Conservation (phyloP, 2,113 vertebrate genomes). For the Oenanthe oenanthe region DNA sequence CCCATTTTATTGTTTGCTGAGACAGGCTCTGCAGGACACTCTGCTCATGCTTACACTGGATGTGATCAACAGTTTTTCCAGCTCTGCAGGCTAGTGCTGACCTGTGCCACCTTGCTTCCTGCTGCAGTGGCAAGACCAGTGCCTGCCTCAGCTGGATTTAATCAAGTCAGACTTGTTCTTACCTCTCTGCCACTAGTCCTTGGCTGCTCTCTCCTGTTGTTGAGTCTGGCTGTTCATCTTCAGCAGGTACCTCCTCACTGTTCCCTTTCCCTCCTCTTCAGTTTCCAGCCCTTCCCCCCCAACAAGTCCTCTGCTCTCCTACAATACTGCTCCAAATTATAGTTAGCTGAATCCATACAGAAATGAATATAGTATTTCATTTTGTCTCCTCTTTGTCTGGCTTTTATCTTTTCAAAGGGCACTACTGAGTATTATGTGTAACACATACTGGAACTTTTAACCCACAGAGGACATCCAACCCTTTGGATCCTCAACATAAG, state of each 20-base stretch:
- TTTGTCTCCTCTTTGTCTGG: background rate
- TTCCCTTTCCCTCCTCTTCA: background rate
- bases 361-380: background rate
- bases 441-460: rapidly evolving
- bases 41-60: background rate
- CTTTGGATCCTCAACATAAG: background rate
- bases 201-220: background rate
- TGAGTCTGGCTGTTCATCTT: background rate
- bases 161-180: background rate
- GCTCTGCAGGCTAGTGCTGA: background rate
- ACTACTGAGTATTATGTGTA: rapidly evolving
- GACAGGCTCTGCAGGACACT: background rate
- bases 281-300: background rate
- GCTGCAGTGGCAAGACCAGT: background rate
- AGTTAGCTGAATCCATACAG: background rate
- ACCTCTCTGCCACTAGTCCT: background rate
- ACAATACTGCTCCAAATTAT: background rate
- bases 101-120: background rate
- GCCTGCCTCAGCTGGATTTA: background rate
- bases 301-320: background rate
- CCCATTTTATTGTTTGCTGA: background rate
- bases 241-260: background rate
- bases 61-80: background rate
- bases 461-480: background rate
- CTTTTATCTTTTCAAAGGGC: background rate